Evolutionary conservation across 1,140 invertebrate species (phyloP), one percentile per base, ranked within the genome.

Genomic region (Sarcophaga peregrina): DNA sequence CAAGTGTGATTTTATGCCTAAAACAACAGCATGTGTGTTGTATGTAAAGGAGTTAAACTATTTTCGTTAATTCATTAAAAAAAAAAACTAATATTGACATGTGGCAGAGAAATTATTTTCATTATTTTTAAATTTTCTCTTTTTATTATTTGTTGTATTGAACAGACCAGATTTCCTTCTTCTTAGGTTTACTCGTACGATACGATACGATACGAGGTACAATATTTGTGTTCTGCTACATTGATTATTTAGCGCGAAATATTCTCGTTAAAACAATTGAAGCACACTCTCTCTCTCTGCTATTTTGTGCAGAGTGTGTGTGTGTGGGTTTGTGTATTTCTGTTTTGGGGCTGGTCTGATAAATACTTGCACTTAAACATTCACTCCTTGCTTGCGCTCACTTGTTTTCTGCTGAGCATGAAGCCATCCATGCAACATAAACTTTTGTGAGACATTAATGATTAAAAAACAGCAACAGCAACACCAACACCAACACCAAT

Each of bases 241-340:
- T 78, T 78, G 75, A 78, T 50, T 78, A 48, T 78, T 78, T 78
- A 78, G 75, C 75, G 75, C 75, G 75, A 78, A 78, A 78, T 78
- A 50, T 50, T 52, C 75, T 78, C 47, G 75, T 78, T 78, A 78
- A 78, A 78, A 78, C 75, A 78, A 78, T 78, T 78, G 75, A 78
- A 50, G 75, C 75, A 15, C 10, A 52, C 20, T 50, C 37, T 8
- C 17, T n/a, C n/a, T n/a, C n/a, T n/a, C n/a, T n/a, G n/a, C n/a
- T n/a, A n/a, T n/a, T n/a, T n/a, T n/a, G n/a, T n/a, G n/a, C n/a
- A n/a, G n/a, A n/a, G n/a, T n/a, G n/a, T n/a, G n/a, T n/a, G n/a
- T n/a, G n/a, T n/a, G n/a, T n/a, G n/a, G n/a, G n/a, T n/a, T n/a
- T n/a, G n/a, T n/a, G 13, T 72, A 25, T 72, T 72, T 20, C n/a